phyloP scores from a whole-genome alignment of 2,113 vertebrate genomes.

The Leucopsar rothschildi region DNA sequence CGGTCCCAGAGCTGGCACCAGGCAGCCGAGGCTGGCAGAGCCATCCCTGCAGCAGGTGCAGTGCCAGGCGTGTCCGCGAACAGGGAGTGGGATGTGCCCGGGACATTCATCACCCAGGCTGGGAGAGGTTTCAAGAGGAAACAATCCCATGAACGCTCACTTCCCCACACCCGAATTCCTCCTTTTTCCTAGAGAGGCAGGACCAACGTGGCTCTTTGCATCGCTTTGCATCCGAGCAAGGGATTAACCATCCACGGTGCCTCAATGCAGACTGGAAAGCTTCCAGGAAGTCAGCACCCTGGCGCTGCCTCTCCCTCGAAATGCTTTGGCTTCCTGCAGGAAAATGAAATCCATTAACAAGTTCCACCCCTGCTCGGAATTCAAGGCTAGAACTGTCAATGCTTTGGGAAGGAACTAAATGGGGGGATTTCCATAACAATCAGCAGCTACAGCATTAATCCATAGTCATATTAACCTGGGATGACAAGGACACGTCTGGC shows the following conservation, averaged over 20 bases:
- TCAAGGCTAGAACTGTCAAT: slow-evolving; percentile 54
- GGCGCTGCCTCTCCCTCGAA: slow-evolving; percentile 7
- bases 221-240: slow-evolving; percentile 19
- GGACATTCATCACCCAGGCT: background rate
- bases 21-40: background rate
- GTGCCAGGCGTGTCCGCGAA: accelerated
- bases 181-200: background rate
- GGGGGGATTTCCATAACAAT: slow-evolving; percentile 66
- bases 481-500: slow-evolving; percentile 65
- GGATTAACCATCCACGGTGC: background rate
- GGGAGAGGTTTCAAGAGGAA: background rate
- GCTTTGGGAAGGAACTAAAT: slow-evolving; percentile 60
- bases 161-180: background rate
- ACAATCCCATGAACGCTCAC: background rate
- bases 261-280: background rate
- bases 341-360: slow-evolving; percentile 62
- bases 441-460: slow-evolving; percentile 62
- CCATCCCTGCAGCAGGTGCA: background rate
- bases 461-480: slow-evolving; percentile 62
- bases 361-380: slow-evolving; percentile 57
- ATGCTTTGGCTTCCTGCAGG: slow-evolving; percentile 49
- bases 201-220: background rate
- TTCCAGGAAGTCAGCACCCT: slow-evolving; percentile 48
- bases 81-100: background rate
- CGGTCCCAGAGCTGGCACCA: background rate